Evolutionary conservation across 1,140 invertebrate genomes (phyloP).

Genomic region (Neotoxoptera formosana): DNA sequence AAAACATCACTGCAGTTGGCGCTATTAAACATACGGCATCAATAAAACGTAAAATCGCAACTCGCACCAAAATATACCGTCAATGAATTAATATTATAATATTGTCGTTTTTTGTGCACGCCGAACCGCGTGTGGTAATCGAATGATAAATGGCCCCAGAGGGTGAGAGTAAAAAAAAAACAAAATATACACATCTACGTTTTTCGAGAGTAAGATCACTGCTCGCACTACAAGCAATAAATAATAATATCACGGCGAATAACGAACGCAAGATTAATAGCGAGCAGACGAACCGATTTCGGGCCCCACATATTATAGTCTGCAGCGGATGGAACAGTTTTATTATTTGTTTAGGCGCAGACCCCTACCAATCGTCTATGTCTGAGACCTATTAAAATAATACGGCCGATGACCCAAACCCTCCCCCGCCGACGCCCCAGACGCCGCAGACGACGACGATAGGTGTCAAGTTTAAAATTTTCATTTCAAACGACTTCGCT

Average conservation of each 20-base stretch:
- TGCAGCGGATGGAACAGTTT: neutral
- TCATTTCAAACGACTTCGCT: neutral
- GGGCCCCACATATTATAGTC: too few species aligned
- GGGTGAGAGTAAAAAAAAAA: neutral
- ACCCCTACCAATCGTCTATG: neutral
- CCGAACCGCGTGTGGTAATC: neutral
- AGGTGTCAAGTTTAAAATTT: constrained; percentile 4
- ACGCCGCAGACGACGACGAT: neutral
- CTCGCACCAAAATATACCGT: neutral
- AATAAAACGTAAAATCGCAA: neutral
- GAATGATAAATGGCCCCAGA: neutral
- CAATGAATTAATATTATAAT: neutral
- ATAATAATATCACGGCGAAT: too few species aligned
- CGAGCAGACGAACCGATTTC: neutral
- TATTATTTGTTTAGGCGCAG: constrained; percentile 51
- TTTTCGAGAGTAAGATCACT: neutral
- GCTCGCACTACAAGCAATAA: neutral
- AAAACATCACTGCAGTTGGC: neutral
- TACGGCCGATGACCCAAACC: constrained; percentile 13
- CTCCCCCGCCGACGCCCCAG: too few species aligned
- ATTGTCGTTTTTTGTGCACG: neutral
- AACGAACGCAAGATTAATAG: constrained; percentile 23
- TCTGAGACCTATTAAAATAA: constrained; percentile 26
- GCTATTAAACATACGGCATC: neutral
- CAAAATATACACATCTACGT: neutral